Evolutionary conservation across 2,797 vertebrate species (phyloP).

Genomic region (Syngnathus acus): DNA sequence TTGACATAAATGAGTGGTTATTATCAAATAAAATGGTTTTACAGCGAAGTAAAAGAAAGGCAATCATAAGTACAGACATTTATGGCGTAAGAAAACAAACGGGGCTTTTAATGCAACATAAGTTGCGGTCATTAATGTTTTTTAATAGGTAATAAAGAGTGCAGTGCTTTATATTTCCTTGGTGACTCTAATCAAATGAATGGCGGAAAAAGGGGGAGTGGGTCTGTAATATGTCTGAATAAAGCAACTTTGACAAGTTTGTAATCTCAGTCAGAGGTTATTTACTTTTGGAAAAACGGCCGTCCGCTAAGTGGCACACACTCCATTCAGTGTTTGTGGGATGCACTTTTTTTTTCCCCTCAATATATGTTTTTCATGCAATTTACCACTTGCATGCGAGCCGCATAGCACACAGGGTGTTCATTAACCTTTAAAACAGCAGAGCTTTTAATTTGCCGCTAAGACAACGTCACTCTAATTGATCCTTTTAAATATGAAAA

Average conservation of each 20-base stretch:
- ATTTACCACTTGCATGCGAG: conserved; percentile 52
- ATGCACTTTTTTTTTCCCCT: conserved; percentile 27
- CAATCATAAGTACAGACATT: conserved; percentile 45
- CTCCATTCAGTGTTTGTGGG: conserved; percentile 42
- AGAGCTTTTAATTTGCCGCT: conserved; percentile 71
- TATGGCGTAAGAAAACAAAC: conserved; percentile 58
- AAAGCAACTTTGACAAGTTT: conserved; percentile 64
- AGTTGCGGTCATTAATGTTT: conserved; percentile 54
- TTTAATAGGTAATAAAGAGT: conserved; percentile 54
- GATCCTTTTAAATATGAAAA: conserved; percentile 74
- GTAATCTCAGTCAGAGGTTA: conserved; percentile 62
- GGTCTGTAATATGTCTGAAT: conserved; percentile 56
- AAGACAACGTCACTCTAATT: conserved; percentile 71
- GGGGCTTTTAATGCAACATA: conserved; percentile 48
- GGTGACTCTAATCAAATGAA: conserved; percentile 45
- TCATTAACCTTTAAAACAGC: conserved; percentile 76
- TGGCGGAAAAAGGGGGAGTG: conserved; percentile 12
- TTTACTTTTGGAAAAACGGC: conserved; percentile 56
- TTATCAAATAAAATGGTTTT: conserved; percentile 60
- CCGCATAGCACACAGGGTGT: conserved; percentile 56
- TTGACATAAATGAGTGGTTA: conserved; percentile 47
- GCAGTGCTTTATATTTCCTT: conserved; percentile 41
- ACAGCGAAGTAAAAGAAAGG: conserved; percentile 53
- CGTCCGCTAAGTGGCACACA: conserved; percentile 43
- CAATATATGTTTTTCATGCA: conserved; percentile 50